These are phyloP conservation scores for Athripsodes cinereus DNA, from an alignment of 2,888 invertebrate species.

Conservation along the genomic window DNA sequence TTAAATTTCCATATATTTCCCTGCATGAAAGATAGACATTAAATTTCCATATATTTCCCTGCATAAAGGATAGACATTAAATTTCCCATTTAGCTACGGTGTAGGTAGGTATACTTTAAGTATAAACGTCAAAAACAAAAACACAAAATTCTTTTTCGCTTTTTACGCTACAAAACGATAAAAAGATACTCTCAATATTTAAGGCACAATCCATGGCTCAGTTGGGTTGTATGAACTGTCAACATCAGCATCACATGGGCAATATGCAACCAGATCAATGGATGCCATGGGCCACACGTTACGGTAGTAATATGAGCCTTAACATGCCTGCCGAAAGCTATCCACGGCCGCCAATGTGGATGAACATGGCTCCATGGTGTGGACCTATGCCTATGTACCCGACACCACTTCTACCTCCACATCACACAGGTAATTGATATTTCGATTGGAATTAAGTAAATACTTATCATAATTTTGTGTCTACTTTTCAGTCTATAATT, in stretches of 20 bases:
- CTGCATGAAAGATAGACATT: too few species aligned
- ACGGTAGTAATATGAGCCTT: conserved; percentile 51
- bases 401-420: conserved; percentile 29
- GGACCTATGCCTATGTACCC: conserved; percentile 26
- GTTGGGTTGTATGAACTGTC: conserved; percentile 54
- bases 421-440: conserved; percentile 23
- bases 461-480: neutral
- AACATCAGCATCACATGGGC: conserved; percentile 45
- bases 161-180: too few species aligned
- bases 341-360: conserved; percentile 34
- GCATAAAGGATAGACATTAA: too few species aligned
- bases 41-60: too few species aligned
- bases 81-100: too few species aligned
- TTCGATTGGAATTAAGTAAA: neutral
- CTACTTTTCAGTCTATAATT: neutral
- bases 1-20: too few species aligned
- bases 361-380: conserved; percentile 31
- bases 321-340: conserved; percentile 43
- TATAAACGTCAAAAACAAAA: too few species aligned
- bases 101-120: too few species aligned
- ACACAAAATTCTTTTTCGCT: too few species aligned
- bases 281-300: conserved; percentile 33
- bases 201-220: conserved; percentile 70
- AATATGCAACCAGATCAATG: conserved; percentile 32
- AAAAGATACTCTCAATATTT: too few species aligned